These are phyloP conservation scores for Semnopithecus entellus DNA, from an alignment of 2,113 vertebrate genomes.

Conservation along the genomic window DNA sequence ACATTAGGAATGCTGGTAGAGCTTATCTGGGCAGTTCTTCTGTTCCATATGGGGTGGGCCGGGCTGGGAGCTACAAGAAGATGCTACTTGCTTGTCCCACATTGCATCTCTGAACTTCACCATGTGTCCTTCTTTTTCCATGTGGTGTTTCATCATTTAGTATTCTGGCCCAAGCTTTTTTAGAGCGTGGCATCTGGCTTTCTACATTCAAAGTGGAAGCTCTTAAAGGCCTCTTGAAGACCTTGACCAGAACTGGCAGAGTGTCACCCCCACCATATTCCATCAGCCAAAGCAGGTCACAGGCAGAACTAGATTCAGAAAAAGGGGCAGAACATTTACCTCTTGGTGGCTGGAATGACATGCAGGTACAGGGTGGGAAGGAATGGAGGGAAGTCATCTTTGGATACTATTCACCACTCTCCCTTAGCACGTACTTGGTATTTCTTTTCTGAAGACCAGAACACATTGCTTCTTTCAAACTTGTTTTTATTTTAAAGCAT, in stretches of 20 bases:
- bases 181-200: conserved; percentile 7
- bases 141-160: neutral
- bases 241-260: neutral
- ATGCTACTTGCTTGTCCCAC: neutral
- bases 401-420: neutral
- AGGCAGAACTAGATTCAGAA: neutral
- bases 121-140: neutral
- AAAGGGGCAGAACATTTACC: neutral
- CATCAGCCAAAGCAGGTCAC: neutral
- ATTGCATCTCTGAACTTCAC: neutral
- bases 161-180: neutral
- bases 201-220: neutral
- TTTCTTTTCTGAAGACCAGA: conserved; percentile 68
- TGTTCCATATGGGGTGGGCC: neutral
- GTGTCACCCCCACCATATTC: neutral
- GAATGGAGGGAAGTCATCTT: neutral
- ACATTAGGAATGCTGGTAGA: neutral
- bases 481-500: conserved; percentile 76
- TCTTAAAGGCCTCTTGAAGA: neutral
- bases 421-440: conserved; percentile 17
- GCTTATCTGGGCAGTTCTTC: neutral
- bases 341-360: neutral
- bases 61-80: neutral
- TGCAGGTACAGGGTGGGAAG: neutral
- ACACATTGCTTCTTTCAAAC: conserved; percentile 72